Evolutionary conservation across 2,888 invertebrate genomes (phyloP), one percentile per base, ranked within the genome.

Genomic region (Euclidia mi): DNA sequence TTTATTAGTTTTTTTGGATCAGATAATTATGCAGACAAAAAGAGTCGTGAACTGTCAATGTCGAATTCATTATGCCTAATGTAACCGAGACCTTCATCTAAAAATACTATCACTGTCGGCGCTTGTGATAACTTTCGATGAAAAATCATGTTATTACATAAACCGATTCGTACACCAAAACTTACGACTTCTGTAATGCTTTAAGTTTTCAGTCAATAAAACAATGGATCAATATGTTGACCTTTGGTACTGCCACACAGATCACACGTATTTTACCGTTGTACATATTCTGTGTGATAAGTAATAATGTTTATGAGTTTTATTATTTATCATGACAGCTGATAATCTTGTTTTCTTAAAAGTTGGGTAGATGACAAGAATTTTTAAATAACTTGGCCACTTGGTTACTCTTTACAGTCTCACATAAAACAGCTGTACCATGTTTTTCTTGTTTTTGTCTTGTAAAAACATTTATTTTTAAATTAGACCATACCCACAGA

Each of bases 51-150:
- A 65, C 63, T 42, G 65, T 64, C 84, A 89, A 87, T 88, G 87
- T 86, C 88, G 80, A 73, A 73, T 82, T 81, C 73, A 85, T 87
- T 84, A 82, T 62, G 74, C 67, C 68, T 68, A 70, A 72, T 79
- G 76, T 84, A 84, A 82, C 85, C 82, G 77, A 91, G 90, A 93
- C 93, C 93, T 94, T 92, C 92, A 69, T 82, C 92, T 93, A 93
- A 79, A 89, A 92, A 92, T 93, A 92, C 74, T 69, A 70, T 78
- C 76, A 77, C 69, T 80, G 67, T 70, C 73, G 59, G 49, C 47
- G 65, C 58, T 72, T 73, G 65, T 76, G 73, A 76, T 80, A 72
- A 71, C 67, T 64, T 73, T 65, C 70, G 63, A 35, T 55, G 47
- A 67, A 42, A 56, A 51, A 45, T 59, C 45, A 42, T 49, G 31